Percentiles rank a stretch among this genome's conserved stretches.
These are phyloP conservation scores for Schizothorax lantsangensis DNA, from an alignment of 2,797 vertebrate genomes.

Conservation along the genomic window DNA sequence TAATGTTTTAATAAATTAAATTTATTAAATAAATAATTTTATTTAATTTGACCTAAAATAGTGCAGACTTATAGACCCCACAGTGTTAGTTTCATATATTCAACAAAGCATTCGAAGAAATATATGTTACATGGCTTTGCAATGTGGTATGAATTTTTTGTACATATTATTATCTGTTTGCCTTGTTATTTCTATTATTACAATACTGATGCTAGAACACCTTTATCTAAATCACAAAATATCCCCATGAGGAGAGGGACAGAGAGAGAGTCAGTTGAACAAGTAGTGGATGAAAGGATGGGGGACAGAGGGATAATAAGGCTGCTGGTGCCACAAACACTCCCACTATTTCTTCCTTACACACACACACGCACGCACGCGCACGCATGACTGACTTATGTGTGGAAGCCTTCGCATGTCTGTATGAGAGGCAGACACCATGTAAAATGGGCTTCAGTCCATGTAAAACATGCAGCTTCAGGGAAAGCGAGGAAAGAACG, in stretches of 20 bases:
- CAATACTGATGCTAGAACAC: background rate
- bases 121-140: background rate
- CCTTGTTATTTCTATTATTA: background rate
- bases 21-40: background rate
- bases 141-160: background rate
- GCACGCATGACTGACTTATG: conserved; percentile 50
- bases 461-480: conserved; percentile 63
- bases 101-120: background rate
- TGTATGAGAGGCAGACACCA: conserved; percentile 55
- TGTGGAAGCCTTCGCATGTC: conserved; percentile 54
- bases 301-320: conserved; percentile 51
- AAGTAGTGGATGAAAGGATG: conserved; percentile 39
- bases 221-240: conserved; percentile 1
- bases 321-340: conserved; percentile 41
- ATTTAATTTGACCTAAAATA: background rate
- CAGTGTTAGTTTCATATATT: background rate
- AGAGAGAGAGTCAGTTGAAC: background rate
- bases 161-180: background rate
- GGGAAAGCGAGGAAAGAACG: conserved; percentile 32
- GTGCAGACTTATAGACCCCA: background rate
- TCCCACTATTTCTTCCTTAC: conserved; percentile 13
- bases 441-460: conserved; percentile 60
- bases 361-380: conserved; percentile 31
- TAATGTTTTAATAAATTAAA: no score
- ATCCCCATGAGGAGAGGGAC: background rate